phyloP scores from a whole-genome alignment of 2,888 invertebrate species.

The Noctua janthina region DNA sequence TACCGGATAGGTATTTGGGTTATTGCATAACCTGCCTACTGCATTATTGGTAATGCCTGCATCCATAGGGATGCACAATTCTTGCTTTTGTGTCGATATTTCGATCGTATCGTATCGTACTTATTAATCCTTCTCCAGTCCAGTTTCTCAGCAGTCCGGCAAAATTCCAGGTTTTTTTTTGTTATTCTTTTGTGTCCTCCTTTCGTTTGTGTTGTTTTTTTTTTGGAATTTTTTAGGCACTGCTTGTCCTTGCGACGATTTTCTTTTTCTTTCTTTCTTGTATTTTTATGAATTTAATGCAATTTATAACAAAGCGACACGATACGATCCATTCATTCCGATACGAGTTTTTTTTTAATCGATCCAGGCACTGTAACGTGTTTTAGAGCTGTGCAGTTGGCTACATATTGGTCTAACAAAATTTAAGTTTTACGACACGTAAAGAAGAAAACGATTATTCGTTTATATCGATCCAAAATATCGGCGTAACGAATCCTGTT shows the following conservation, averaged over 20 bases:
- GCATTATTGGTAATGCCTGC: constrained; percentile 12
- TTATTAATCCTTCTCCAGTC: background rate
- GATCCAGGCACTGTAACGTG: background rate
- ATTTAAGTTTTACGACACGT: background rate
- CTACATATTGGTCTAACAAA: background rate
- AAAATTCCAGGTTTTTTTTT: background rate
- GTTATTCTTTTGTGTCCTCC: background rate
- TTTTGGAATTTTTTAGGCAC: too few species aligned
- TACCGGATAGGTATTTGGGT: background rate
- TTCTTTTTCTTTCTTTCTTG: background rate
- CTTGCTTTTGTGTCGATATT: background rate
- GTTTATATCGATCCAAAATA: background rate
- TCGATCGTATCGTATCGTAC: background rate
- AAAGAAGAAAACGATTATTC: background rate
- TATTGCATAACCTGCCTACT: constrained; percentile 9
- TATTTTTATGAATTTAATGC: background rate
- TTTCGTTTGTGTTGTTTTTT: too few species aligned
- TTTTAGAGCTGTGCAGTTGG: background rate
- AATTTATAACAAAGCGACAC: background rate
- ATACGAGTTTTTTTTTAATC: background rate
- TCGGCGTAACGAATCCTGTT: background rate
- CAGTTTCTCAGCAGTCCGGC: background rate
- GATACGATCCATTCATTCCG: background rate
- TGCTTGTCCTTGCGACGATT: too few species aligned
- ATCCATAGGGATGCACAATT: background rate